Evolutionary conservation across 2,888 invertebrate species (phyloP), one percentile per base, ranked within the genome.

Genomic region (Rhagonycha lutea): DNA sequence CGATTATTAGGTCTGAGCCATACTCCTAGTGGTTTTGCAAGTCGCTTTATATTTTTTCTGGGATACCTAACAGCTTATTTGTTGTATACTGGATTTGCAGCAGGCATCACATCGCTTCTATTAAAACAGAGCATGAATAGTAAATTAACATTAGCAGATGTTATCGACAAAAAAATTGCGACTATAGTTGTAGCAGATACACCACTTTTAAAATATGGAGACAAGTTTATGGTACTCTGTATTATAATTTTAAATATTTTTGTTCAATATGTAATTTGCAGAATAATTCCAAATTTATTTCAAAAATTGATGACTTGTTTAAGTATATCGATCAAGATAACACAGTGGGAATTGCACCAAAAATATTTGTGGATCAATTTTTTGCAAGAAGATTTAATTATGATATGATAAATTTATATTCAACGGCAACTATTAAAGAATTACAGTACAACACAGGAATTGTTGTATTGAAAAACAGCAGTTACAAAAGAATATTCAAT

Each of bases 81-180:
- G 29, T 73, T 86, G 4, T 86, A 86, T 70, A 86, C 86, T 0
- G 85, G 84, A 24, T 86, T 86, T 77, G 84, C 86, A 24, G 86
- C 86, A 5, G 85, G 84, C 23, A 86, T 86, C 61, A 86, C 86
- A 7, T 86, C 86, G 3, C 78, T 85, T 47, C 77, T 86, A 26
- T 78, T 86, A 23, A 83, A 84, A 74, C 83, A 85, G 75, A 81
- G 80, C 26, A 73, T 80, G 68, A 78, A 76, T 61, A 75, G 75
- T 23, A 73, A 81, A 68, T 69, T 82, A 14, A 79, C 74, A 63
- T 73, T 80, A 14, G 10, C 61, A 1, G 81, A 81, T 77, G 76
- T 81, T 11, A 74, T 77, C 62, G 73, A 75, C 14, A 79, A 82
- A 79, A 79, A 80, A 14, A 65, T 80, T 10, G 74, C 73, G 65